Percentiles rank a stretch among this genome's conserved stretches.
Evolutionary conservation across 2,113 vertebrate genomes (phyloP).

Genomic region (Tachycineta bicolor): DNA sequence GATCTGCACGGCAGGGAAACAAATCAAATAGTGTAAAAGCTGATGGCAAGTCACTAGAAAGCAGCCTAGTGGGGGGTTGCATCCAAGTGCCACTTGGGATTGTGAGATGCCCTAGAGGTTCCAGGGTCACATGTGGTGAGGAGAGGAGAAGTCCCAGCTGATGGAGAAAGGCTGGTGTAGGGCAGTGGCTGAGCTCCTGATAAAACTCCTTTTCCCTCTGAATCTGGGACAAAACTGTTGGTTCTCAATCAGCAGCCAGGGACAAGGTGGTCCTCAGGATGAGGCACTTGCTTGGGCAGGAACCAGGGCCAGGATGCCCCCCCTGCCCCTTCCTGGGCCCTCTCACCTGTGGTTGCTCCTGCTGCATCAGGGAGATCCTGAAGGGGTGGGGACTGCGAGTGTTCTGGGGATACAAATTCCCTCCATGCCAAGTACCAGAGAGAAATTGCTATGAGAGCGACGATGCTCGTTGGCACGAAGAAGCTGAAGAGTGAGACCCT

Average conservation of each 20-base stretch:
- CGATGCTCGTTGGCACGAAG: rapidly evolving
- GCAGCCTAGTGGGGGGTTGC: rapidly evolving
- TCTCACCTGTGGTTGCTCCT: not conserved
- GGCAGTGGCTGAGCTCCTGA: not conserved
- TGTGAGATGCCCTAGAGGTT: not conserved
- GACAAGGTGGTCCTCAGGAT: not conserved
- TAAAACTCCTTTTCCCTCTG: not conserved
- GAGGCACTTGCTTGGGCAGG: rapidly evolving
- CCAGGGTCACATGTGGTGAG: rapidly evolving
- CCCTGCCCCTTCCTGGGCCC: not conserved
- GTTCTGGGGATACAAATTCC: not conserved
- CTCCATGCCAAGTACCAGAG: not conserved
- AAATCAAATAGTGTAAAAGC: not conserved
- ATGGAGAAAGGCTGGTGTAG: not conserved
- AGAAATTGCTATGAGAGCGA: not conserved
- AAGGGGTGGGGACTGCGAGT: rapidly evolving
- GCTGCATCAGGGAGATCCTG: not conserved
- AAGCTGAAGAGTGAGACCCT: not conserved
- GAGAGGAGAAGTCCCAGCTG: not conserved
- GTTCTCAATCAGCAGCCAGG: not conserved
- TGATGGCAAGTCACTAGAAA: not conserved
- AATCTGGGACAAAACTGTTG: rapidly evolving
- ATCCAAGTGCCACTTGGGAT: not conserved
- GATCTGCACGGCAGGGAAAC: not conserved
- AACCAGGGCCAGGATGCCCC: not conserved